phyloP scores from a whole-genome alignment of 2,888 invertebrate genomes.

The Octodonta nipae region DNA sequence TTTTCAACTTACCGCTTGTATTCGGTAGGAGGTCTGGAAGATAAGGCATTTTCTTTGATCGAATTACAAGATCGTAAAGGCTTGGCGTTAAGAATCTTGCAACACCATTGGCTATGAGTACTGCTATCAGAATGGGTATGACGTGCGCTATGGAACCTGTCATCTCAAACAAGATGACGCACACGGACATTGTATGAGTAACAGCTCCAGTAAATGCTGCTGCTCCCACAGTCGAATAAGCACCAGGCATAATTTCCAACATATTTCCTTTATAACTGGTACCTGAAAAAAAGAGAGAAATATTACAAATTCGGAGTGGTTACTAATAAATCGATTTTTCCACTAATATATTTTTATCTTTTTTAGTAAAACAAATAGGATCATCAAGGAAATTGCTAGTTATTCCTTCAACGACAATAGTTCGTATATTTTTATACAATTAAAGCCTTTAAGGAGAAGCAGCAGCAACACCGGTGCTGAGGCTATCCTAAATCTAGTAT shows the following conservation, averaged over 20 bases:
- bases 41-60: constrained; percentile 90
- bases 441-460: too few relatives aligned
- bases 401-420: too few relatives aligned
- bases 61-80: constrained; percentile 91
- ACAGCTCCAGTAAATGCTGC: constrained; percentile 90
- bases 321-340: too few relatives aligned
- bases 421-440: too few relatives aligned
- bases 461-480: too few relatives aligned
- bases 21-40: constrained; percentile 83
- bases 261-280: constrained; percentile 71
- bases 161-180: constrained; percentile 89
- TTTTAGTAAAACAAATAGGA: too few relatives aligned
- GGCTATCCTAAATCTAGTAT: too few relatives aligned
- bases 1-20: constrained; percentile 50
- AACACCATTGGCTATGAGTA: constrained; percentile 84
- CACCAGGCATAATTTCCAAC: constrained; percentile 78
- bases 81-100: constrained; percentile 85
- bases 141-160: constrained; percentile 94
- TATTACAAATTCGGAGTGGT: too few relatives aligned
- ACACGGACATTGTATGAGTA: constrained; percentile 91
- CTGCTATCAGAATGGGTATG: constrained; percentile 87
- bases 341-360: too few relatives aligned
- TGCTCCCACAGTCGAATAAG: constrained; percentile 90
- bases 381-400: too few relatives aligned
- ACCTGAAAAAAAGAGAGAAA: constrained; percentile 37